These are phyloP conservation scores for Isoperla grammatica DNA, from an alignment of 2,888 invertebrate genomes.

Conservation along the genomic window DNA sequence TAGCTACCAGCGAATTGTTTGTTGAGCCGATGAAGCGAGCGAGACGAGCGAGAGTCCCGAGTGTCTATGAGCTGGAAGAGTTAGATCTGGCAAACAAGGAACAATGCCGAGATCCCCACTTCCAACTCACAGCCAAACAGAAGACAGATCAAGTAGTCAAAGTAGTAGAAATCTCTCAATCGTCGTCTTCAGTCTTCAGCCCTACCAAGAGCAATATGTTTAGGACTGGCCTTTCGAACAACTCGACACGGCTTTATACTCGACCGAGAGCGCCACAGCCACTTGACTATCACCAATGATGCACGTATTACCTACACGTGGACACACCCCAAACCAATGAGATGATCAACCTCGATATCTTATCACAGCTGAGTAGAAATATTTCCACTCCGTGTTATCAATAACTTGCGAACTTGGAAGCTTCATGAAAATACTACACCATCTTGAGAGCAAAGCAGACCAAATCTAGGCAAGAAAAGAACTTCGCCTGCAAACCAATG, in stretches of 20 bases:
- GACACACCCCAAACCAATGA: background rate
- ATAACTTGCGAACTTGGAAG: no score
- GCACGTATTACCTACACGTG: background rate
- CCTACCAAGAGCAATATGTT: background rate
- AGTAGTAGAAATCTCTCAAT: no score
- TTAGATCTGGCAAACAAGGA: constrained; percentile 60
- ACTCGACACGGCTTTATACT: background rate
- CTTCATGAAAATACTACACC: no score
- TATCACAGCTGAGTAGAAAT: no score
- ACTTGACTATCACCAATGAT: constrained; percentile 1
- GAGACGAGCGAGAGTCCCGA: constrained; percentile 18
- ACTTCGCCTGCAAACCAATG: no score
- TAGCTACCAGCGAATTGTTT: background rate
- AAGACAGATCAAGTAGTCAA: background rate
- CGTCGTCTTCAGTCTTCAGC: constrained; percentile 4
- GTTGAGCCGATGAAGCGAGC: background rate
- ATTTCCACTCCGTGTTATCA: no score
- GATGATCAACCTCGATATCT: no score
- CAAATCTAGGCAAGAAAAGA: no score
- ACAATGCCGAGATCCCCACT: constrained; percentile 58
- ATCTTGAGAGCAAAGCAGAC: no score
- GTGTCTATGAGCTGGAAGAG: constrained; percentile 62
- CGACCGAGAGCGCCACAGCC: background rate
- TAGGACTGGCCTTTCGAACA: background rate
- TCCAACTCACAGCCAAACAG: constrained; percentile 51